These are phyloP conservation scores for Lacerta viridis DNA, from an alignment of 2,797 vertebrate species.

Conservation along the genomic window DNA sequence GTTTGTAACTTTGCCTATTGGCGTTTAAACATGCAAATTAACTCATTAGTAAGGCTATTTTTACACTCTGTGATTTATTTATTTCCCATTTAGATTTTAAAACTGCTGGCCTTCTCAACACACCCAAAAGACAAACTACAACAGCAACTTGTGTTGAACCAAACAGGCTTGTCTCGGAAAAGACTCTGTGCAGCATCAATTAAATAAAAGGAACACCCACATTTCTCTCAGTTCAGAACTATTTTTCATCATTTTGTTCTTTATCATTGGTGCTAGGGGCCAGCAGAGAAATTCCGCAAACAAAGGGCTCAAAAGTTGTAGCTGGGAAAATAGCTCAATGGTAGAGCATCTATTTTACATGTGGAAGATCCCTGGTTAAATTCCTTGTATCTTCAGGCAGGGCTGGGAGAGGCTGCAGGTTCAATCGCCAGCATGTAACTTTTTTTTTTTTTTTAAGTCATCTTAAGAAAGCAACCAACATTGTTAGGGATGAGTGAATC, in stretches of 20 bases:
- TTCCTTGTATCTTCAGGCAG: too few relatives aligned
- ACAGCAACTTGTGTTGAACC: not conserved
- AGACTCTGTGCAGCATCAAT: not conserved
- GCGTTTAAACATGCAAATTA: slow-evolving; percentile 66
- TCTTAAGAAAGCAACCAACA: too few relatives aligned
- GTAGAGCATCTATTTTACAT: too few relatives aligned
- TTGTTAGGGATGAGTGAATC: too few relatives aligned
- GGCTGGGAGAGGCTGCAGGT: too few relatives aligned
- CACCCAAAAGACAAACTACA: not conserved
- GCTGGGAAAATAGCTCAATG: not conserved
- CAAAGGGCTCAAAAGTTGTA: not conserved
- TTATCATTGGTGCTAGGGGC: not conserved
- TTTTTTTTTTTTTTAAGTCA: too few relatives aligned
- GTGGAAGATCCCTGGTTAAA: too few relatives aligned
- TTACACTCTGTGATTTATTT: slow-evolving; percentile 46
- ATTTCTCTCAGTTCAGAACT: not conserved
- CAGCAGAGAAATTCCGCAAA: not conserved
- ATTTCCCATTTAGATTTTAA: slow-evolving; percentile 49
- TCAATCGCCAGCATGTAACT: too few relatives aligned
- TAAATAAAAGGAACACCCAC: not conserved
- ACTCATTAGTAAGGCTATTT: slow-evolving; percentile 67
- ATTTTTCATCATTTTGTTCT: not conserved
- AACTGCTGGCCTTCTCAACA: slow-evolving; percentile 40
- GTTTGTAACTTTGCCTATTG: slow-evolving; percentile 66
- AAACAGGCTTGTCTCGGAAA: not conserved